phyloP scores from a whole-genome alignment of 92 coral and sea anemone genomes.

The Phenganax stokvisi region DNA sequence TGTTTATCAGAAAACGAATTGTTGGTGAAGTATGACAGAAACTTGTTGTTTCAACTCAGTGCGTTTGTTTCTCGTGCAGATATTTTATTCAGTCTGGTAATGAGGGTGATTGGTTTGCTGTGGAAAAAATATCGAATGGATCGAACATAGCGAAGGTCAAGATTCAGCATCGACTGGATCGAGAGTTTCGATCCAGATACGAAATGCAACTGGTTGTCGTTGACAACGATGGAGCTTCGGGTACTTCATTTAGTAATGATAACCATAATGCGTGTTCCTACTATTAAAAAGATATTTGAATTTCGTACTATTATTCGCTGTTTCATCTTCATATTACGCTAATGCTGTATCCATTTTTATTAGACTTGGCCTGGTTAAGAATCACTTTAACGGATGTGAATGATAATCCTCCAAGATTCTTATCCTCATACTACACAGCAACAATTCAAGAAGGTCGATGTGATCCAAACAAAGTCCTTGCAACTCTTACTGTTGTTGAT shows the following conservation, averaged over 20 bases:
- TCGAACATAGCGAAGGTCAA: slow-evolving; percentile 9
- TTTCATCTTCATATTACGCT: background rate
- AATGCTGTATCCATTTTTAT: background rate
- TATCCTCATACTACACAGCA: slow-evolving; percentile 60
- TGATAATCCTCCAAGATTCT: slow-evolving; percentile 79
- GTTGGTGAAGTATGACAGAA: too few relatives aligned
- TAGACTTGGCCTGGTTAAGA: slow-evolving; percentile 48
- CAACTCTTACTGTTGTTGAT: slow-evolving; percentile 63
- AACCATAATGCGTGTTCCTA: too few relatives aligned
- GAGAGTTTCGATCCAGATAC: slow-evolving; percentile 16
- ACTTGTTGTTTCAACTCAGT: background rate
- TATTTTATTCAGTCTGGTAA: slow-evolving; percentile 13
- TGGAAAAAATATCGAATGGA: background rate
- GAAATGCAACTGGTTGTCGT: slow-evolving; percentile 26
- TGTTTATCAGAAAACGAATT: too few relatives aligned
- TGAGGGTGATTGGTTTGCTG: slow-evolving; percentile 31
- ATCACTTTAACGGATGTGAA: slow-evolving; percentile 73
- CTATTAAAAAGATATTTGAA: too few relatives aligned
- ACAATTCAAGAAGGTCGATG: slow-evolving; percentile 56
- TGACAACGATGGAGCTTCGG: slow-evolving; percentile 2
- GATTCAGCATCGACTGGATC: slow-evolving; percentile 29
- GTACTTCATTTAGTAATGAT: background rate
- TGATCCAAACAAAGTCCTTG: slow-evolving; percentile 53
- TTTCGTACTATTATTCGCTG: background rate
- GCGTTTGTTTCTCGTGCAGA: background rate